Conservation (phyloP, 37 sponge, comb jelly and placozoan genomes). For the Geodia barretti region DNA sequence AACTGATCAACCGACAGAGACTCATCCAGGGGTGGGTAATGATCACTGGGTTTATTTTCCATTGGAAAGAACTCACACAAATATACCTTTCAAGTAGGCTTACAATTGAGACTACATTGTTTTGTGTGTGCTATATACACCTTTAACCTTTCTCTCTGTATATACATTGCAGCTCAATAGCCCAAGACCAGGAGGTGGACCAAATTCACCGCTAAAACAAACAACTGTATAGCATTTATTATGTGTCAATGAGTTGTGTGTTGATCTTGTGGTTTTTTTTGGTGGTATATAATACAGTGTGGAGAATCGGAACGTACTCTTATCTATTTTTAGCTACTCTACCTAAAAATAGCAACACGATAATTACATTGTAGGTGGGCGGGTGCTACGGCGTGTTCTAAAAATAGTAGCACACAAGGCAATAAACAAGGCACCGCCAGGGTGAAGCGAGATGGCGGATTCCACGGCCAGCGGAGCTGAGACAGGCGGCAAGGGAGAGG, state of each 20-base stretch:
- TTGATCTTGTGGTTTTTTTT: neutral
- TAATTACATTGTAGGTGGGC: neutral
- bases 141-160: no score
- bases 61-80: no score
- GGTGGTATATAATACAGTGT: neutral
- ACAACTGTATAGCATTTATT: constrained; percentile 19
- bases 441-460: neutral
- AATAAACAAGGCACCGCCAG: no score
- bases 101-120: no score
- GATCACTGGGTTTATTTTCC: no score
- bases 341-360: neutral
- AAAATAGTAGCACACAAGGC: neutral
- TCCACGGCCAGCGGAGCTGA: no score
- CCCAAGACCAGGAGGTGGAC: constrained; percentile 38
- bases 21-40: constrained; percentile 30
- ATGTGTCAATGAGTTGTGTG: constrained; percentile 10
- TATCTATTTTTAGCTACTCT: neutral
- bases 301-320: neutral
- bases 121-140: no score
- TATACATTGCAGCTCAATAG: constrained; percentile 51
- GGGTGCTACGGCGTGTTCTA: neutral
- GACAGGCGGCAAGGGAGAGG: no score
- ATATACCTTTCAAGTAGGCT: no score
- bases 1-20: neutral
- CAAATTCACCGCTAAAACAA: constrained; percentile 1